Conservation (phyloP, 2,797 vertebrate genomes). For the Peromyscus attwateri region DNA sequence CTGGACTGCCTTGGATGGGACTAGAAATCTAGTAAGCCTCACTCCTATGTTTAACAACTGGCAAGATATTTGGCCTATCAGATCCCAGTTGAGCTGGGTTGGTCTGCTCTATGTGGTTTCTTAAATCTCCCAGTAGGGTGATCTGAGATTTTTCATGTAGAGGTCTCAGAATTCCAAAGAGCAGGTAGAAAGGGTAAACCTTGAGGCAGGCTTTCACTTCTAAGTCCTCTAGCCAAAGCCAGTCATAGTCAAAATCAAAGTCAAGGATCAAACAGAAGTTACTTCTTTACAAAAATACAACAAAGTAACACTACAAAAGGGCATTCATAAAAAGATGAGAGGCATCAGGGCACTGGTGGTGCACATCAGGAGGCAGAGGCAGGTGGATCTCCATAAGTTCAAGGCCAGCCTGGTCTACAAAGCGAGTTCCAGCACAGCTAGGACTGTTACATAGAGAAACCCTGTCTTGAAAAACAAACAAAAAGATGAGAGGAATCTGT, state of each 20-base stretch:
- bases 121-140: not conserved
- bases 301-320: constrained; percentile 49
- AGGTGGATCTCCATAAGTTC: no score
- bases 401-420: no score
- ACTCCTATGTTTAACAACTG: not conserved
- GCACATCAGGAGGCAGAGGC: no score
- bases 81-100: not conserved
- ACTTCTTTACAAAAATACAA: constrained; percentile 58
- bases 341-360: no score
- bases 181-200: constrained; percentile 13
- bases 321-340: constrained; percentile 10
- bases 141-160: constrained; percentile 53
- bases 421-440: no score
- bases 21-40: constrained; percentile 32
- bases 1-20: not conserved
- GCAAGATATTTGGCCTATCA: not conserved
- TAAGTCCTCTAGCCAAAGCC: constrained; percentile 47
- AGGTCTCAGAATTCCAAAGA: constrained; percentile 55
- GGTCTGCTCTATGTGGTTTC: constrained; percentile 1
- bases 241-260: constrained; percentile 61
- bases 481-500: not conserved
- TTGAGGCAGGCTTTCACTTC: constrained; percentile 58
- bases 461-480: no score
- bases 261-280: constrained; percentile 38
- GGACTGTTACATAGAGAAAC: no score